Evolutionary conservation across 2,888 invertebrate genomes (phyloP), one percentile per base, ranked within the genome.

Genomic region (Melinaea menophilus): DNA sequence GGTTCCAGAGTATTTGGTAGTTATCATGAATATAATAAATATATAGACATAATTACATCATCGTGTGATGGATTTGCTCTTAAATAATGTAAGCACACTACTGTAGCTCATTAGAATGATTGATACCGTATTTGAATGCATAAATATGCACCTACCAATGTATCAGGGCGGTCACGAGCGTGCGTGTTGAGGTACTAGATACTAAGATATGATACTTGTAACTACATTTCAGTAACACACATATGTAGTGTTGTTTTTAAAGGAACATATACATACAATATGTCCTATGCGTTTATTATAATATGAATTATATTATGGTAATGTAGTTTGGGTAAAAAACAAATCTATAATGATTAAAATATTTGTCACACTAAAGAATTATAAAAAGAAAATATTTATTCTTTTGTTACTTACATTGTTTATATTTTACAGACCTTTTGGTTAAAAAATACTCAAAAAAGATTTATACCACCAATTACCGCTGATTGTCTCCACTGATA

Each of bases 71-170:
- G 65, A 74, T 57, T 66, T 72, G 75, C 75, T 69, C 67, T 41
- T 68, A 58, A 62, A 55, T 37, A 71, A 71, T 72, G 72, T 60
- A 66, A 70, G 70, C 75, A 68, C 74, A 76, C 76, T 80, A 80
- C 81, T 75, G 78, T 74, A 73, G 80, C 86, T 90, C 86, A 89
- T 90, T 90, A 88, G 84, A 84, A 90, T 90, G 90, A 90, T 89
- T 86, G 89, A 90, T 89, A 85, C 80, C 75, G 76, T 83, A 83
- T 85, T 86, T 85, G 86, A 81, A 82, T 83, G 83, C 79, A 85
- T 85, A 85, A 86, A 84, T 86, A 84, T 83, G 79, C 77, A 82
- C 79, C 82, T 80, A 76, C 80, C 75, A 75, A 81, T 73, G 76
- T 77, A 72, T 74, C 71, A 72, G 74, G 71, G 69, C 69, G 72